Percentiles rank a stretch among this genome's conserved stretches.
phyloP scores from a whole-genome alignment of 2,797 vertebrate species.

The Furcifer pardalis region DNA sequence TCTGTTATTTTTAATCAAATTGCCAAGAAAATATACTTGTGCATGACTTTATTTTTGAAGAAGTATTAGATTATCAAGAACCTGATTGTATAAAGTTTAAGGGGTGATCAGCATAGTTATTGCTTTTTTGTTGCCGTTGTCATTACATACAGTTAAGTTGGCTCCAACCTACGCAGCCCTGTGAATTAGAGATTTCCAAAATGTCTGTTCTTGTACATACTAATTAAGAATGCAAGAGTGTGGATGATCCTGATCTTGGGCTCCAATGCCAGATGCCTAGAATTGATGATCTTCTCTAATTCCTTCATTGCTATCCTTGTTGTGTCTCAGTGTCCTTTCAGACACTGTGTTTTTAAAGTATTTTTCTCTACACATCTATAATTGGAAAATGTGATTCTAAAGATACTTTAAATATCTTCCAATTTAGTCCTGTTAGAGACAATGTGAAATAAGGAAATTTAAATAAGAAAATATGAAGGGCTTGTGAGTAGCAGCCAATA shows the following conservation, averaged over 20 bases:
- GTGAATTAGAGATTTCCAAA: too few species aligned
- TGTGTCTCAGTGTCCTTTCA: too few species aligned
- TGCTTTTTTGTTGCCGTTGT: too few species aligned
- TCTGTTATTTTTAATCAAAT: constrained; percentile 28
- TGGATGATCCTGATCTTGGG: too few species aligned
- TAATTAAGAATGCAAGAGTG: too few species aligned
- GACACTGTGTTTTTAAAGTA: not conserved
- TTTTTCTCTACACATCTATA: not conserved
- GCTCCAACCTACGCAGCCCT: too few species aligned
- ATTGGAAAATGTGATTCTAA: not conserved
- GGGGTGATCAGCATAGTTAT: not conserved
- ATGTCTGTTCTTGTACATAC: too few species aligned
- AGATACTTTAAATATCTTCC: not conserved
- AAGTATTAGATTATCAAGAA: constrained; percentile 10
- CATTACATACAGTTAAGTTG: too few species aligned
- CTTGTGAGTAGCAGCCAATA: not conserved
- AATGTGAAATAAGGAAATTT: not conserved
- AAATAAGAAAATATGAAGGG: not conserved
- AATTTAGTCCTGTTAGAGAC: not conserved
- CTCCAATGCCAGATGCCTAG: too few species aligned
- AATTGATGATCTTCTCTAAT: too few species aligned
- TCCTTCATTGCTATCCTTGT: too few species aligned
- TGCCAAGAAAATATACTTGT: constrained; percentile 13
- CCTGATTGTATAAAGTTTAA: not conserved
- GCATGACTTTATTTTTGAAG: not conserved